A percentile compares a stretch with the other conserved stretches of the same genome.
phyloP scores from a whole-genome alignment of 2,888 invertebrate species.

The Callyntrura sp. region DNA sequence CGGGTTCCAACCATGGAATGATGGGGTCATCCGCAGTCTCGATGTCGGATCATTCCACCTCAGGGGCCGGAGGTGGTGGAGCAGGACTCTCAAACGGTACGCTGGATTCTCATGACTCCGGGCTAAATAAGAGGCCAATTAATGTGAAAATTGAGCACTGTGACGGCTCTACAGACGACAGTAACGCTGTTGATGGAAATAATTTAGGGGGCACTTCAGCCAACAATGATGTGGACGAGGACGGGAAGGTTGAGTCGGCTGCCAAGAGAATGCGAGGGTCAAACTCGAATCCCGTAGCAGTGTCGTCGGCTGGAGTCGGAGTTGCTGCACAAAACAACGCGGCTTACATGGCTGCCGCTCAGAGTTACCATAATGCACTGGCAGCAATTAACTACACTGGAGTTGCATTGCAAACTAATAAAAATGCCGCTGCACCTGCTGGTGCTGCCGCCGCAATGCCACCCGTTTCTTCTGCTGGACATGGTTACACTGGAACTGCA shows the following conservation, averaged over 20 bases:
- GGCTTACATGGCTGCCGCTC: constrained; percentile 83
- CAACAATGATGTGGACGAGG: constrained; percentile 79
- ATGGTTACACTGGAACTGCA: constrained; percentile 51
- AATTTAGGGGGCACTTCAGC: constrained; percentile 76
- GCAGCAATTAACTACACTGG: constrained; percentile 90
- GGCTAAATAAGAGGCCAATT: constrained; percentile 54
- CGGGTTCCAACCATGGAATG: constrained; percentile 56
- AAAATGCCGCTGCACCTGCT: constrained; percentile 78
- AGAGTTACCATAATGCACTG: constrained; percentile 86
- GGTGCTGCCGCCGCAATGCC: constrained; percentile 50
- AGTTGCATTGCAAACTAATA: constrained; percentile 88
- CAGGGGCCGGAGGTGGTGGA: constrained; percentile 75
- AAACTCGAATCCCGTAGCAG: constrained; percentile 23
- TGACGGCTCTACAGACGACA: constrained; percentile 74
- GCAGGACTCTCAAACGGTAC: constrained; percentile 81
- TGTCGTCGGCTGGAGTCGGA: constrained; percentile 53
- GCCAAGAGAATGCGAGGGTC: constrained; percentile 82
- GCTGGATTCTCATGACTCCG: constrained; percentile 82
- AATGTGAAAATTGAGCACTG: constrained; percentile 66
- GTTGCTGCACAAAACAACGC: constrained; percentile 83
- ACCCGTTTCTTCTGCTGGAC: constrained; percentile 52
- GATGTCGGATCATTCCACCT: constrained; percentile 59
- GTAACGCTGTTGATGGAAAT: constrained; percentile 81
- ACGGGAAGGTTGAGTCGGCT: constrained; percentile 81
- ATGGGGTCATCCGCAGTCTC: constrained; percentile 73